A percentile compares a stretch with the other conserved stretches of the same genome.
Conservation (phyloP, 2,797 vertebrate species). For the Tokudaia tokunoshimensis region DNA sequence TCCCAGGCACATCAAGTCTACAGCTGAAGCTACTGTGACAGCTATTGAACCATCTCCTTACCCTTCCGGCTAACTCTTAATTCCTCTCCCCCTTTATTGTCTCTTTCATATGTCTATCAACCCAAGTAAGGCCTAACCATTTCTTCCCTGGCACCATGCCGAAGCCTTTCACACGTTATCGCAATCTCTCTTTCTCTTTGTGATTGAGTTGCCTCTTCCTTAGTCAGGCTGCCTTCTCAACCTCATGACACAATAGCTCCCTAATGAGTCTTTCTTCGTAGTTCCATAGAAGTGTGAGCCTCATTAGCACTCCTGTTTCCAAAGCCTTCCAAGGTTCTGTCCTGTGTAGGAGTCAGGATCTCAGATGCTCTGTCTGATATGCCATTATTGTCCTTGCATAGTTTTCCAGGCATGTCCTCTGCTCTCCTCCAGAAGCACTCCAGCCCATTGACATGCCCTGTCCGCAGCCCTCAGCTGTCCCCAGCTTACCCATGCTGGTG, state of each 20-base stretch:
- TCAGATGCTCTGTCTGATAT: not conserved
- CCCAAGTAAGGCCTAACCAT: not conserved
- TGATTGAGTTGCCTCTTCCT: not conserved
- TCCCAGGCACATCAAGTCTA: no score
- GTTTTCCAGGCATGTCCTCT: not conserved
- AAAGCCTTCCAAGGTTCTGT: not conserved
- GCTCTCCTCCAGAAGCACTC: not conserved
- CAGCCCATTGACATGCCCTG: not conserved
- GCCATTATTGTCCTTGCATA: not conserved
- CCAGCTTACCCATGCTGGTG: not conserved
- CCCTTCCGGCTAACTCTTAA: not conserved
- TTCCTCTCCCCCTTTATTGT: not conserved
- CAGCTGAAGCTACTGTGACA: not conserved
- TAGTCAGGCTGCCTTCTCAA: not conserved
- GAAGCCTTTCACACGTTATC: fast-evolving
- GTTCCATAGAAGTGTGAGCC: not conserved
- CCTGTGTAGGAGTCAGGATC: not conserved
- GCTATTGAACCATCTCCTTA: not conserved
- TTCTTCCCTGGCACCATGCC: not conserved
- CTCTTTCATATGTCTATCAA: not conserved
- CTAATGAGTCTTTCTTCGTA: not conserved
- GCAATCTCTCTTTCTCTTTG: not conserved
- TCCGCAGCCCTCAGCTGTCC: not conserved
- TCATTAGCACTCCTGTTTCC: not conserved
- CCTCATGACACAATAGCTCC: not conserved